Evolutionary conservation across 2,888 invertebrate genomes (phyloP).

Genomic region (Pseudococcus longispinus): DNA sequence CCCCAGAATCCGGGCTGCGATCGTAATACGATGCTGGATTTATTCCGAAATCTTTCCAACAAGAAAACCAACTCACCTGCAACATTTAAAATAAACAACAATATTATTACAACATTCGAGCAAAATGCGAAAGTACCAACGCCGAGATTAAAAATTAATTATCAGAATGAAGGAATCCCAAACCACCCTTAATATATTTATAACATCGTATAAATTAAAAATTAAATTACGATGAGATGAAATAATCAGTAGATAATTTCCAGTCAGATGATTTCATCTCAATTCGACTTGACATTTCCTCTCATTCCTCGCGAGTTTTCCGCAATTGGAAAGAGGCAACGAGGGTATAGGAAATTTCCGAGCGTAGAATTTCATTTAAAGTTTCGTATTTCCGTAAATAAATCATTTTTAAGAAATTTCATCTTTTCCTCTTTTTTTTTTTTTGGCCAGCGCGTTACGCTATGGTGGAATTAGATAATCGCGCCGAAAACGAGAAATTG

Average conservation of each 20-base stretch:
- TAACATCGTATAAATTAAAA: neutral
- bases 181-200: no score
- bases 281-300: neutral
- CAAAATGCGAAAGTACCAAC: neutral
- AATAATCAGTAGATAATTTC: conserved; percentile 2
- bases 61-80: neutral
- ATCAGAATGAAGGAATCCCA: neutral
- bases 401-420: neutral
- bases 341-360: neutral
- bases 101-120: neutral
- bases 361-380: conserved; percentile 11
- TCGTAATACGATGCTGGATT: neutral
- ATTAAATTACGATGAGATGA: neutral
- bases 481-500: neutral
- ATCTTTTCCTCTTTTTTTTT: neutral
- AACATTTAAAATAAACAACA: neutral
- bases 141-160: neutral
- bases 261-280: neutral
- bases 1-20: neutral
- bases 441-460: neutral
- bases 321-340: neutral
- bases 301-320: neutral
- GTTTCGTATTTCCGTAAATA: neutral
- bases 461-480: neutral
- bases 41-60: neutral